Conservation (phyloP, 2,888 invertebrate species). For the Chloroclystis v-ata region DNA sequence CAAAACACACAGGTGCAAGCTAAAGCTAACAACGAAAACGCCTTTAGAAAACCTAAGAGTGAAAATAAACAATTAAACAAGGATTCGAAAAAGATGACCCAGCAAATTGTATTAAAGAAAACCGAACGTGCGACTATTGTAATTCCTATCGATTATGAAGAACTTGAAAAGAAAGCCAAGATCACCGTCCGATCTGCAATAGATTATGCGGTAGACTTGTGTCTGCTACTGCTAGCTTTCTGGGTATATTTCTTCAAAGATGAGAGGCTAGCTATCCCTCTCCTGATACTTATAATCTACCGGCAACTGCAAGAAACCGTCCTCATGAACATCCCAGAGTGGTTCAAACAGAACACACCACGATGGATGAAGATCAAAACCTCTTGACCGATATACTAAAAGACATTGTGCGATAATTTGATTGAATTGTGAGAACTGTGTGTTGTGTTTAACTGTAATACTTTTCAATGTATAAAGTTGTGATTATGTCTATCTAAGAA, state of each 20-base stretch:
- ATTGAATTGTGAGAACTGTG: slow-evolving; percentile 61
- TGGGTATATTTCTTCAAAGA: slow-evolving; percentile 90
- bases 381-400: slow-evolving; percentile 70
- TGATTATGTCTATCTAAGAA: slow-evolving; percentile 30
- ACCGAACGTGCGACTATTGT: slow-evolving; percentile 68
- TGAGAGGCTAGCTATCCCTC: slow-evolving; percentile 87
- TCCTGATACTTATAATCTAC: slow-evolving; percentile 86
- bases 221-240: slow-evolving; percentile 85
- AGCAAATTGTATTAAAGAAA: slow-evolving; percentile 58
- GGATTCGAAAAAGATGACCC: slow-evolving; percentile 41
- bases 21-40: slow-evolving; percentile 27
- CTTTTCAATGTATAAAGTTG: slow-evolving; percentile 48
- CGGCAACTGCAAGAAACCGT: slow-evolving; percentile 85
- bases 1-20: slow-evolving; percentile 33
- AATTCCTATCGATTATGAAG: slow-evolving; percentile 73
- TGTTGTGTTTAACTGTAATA: slow-evolving; percentile 62
- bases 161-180: slow-evolving; percentile 80
- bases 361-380: slow-evolving; percentile 65
- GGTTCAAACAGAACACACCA: slow-evolving; percentile 67
- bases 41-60: slow-evolving; percentile 17
- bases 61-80: slow-evolving; percentile 33
- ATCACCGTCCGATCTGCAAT: slow-evolving; percentile 82
- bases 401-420: slow-evolving; percentile 63
- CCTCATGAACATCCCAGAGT: slow-evolving; percentile 76
- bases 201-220: slow-evolving; percentile 85